These are phyloP conservation scores for Drosophila rufa DNA, from an alignment of 1,140 invertebrate genomes.

Conservation along the genomic window DNA sequence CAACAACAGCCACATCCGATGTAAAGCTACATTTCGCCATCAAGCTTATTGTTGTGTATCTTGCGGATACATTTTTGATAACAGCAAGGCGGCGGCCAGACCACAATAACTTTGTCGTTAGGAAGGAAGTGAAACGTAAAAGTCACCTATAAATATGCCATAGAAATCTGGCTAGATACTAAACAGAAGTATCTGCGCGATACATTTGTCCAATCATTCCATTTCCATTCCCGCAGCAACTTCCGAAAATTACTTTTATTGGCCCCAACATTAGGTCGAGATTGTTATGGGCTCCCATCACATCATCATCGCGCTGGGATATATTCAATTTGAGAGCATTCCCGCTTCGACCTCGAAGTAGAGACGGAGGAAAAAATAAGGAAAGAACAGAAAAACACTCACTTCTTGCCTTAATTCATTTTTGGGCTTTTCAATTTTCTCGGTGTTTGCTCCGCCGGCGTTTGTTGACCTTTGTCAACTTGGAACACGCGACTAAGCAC, in stretches of 20 bases:
- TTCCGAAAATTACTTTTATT: slow-evolving; percentile 49
- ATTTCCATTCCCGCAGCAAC: slow-evolving; percentile 23
- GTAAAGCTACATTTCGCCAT: slow-evolving; percentile 68
- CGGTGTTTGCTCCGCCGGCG: slow-evolving; percentile 24
- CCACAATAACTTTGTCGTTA: slow-evolving; percentile 78
- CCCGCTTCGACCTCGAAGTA: slow-evolving; percentile 27
- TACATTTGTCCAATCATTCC: slow-evolving; percentile 36
- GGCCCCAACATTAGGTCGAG: slow-evolving; percentile 33
- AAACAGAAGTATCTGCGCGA: slow-evolving; percentile 21
- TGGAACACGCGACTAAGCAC: slow-evolving; percentile 74
- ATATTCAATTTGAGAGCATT: slow-evolving; percentile 45
- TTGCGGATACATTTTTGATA: slow-evolving; percentile 80
- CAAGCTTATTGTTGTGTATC: slow-evolving; percentile 75
- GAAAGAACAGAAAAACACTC: neutral
- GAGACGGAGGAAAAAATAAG: neutral
- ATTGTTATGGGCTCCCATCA: slow-evolving; percentile 24
- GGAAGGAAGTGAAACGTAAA: slow-evolving; percentile 61
- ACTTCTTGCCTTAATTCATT: slow-evolving; percentile 30
- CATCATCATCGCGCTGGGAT: slow-evolving; percentile 17
- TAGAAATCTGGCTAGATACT: slow-evolving; percentile 41
- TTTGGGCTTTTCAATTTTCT: slow-evolving; percentile 30
- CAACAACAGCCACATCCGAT: slow-evolving; percentile 41
- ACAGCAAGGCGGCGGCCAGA: slow-evolving; percentile 21
- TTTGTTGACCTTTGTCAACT: slow-evolving; percentile 82
- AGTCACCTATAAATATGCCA: slow-evolving; percentile 65